phyloP scores from a whole-genome alignment of 2,113 vertebrate species.

The Corythornis vintsioides region DNA sequence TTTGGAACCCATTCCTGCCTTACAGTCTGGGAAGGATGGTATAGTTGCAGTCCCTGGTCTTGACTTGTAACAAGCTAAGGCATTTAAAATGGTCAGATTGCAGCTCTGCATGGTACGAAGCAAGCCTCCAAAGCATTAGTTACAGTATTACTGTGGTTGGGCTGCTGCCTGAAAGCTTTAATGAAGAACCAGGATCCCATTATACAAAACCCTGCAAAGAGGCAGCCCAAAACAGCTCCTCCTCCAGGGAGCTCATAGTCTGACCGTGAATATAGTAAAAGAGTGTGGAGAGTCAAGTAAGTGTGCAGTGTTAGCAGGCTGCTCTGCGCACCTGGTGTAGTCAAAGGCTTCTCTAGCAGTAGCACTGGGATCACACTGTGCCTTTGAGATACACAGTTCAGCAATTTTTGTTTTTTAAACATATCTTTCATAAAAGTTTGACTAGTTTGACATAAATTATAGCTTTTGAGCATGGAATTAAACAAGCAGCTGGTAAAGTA shows the following conservation, averaged over 20 bases:
- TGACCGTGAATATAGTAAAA: neutral
- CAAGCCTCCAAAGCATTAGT: neutral
- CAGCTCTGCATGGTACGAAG: too few relatives aligned
- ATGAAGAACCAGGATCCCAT: neutral
- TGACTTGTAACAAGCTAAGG: neutral
- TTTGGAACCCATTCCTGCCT: neutral
- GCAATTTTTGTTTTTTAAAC: neutral
- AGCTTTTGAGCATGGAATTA: rapidly evolving
- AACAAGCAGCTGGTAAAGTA: neutral
- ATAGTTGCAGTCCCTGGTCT: neutral
- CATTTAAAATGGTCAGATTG: neutral
- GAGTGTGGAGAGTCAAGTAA: neutral
- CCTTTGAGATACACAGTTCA: neutral
- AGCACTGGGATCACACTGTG: neutral
- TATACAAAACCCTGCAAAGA: neutral
- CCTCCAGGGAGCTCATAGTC: neutral
- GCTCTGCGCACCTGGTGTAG: rapidly evolving
- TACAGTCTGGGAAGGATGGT: neutral
- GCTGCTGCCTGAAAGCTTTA: neutral
- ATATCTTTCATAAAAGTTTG: neutral
- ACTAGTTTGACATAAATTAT: neutral
- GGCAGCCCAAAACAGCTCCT: neutral
- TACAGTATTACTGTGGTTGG: neutral
- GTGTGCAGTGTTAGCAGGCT: neutral
- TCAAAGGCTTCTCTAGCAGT: neutral